A percentile compares a stretch with the other conserved stretches of the same genome.
These are phyloP conservation scores for Cepaea nemoralis DNA, from an alignment of 1,140 invertebrate species.

Conservation along the genomic window DNA sequence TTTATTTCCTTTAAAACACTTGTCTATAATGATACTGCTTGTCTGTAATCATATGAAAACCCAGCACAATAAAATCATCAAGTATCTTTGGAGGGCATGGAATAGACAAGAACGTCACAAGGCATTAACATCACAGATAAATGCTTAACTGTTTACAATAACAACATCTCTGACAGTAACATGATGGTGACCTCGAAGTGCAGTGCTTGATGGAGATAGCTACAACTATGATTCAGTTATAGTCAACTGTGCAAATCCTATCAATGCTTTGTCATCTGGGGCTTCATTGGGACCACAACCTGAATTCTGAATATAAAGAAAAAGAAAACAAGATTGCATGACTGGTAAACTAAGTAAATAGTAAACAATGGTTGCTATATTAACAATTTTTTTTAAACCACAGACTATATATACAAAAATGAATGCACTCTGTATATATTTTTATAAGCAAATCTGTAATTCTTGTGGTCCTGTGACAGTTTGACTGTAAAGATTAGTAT, in stretches of 20 bases:
- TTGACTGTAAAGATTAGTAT: no score
- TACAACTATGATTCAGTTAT: conserved; percentile 35
- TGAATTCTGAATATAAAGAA: conserved; percentile 81
- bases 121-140: conserved; percentile 15
- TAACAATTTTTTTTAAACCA: no score
- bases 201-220: neutral
- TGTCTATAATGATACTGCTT: neutral
- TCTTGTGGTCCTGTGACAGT: no score
- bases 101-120: neutral
- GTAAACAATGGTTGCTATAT: no score
- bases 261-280: conserved; percentile 91
- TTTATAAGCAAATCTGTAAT: no score
- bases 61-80: neutral
- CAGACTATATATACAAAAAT: no score
- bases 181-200: neutral
- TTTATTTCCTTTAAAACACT: neutral
- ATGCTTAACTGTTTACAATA: conserved; percentile 1
- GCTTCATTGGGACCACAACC: conserved; percentile 85
- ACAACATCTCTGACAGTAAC: neutral
- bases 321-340: neutral
- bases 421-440: no score
- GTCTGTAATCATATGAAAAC: neutral
- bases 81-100: neutral
- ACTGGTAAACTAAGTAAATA: no score
- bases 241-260: conserved; percentile 97